Base-by-base conservation (phyloP, 1,140 invertebrate genomes). In the Drosophila insularis region DNA sequence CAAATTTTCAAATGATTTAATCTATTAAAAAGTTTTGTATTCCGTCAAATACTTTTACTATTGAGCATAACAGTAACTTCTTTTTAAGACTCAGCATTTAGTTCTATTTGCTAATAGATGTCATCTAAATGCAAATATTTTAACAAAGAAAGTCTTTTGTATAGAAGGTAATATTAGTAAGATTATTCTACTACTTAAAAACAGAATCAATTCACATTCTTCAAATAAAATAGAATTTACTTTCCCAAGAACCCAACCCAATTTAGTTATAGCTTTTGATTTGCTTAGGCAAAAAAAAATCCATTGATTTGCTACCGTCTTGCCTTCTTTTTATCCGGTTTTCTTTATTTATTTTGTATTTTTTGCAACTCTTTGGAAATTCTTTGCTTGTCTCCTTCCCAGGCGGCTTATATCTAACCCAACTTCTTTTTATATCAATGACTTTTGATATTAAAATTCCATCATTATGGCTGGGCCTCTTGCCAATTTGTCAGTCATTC, bases 401-500 rank as follows among this genome's bases (percentile, higher is more conserved):
- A 58, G 13, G 56, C 50, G n/a, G 40, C 53, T 14, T 35, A 50
- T 11, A 10, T 43, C 8, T 14, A 63, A 72, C 54, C 23, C 23
- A 32, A 43, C n/a, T 65, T 32, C 2, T 55, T 35, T 55, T 37
- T 50, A 40, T 55, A 67, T 53, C 46, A 80, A 66, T 68, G 56
- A 43, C 35, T 63, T 56, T 54, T 61, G 23, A 32, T 63, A 65
- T 63, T 43, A 37, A 54, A 65, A 61, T 71, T 59, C 60, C 77
- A 68, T 58, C 65, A 82, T 64, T 66, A 63, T 56, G 55, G 4
- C 6, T 17, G 23, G 13, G 58, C 32, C 37, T 61, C 55, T 61
- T 73, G 80, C 46, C 80, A 75, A 81, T 81, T 82, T 81, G 80
- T 82, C 71, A 71, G 80, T 72, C 75, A 75, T 58, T 79, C 31